phyloP scores from a whole-genome alignment of 2,113 vertebrate species.

The Tapirus terrestris region DNA sequence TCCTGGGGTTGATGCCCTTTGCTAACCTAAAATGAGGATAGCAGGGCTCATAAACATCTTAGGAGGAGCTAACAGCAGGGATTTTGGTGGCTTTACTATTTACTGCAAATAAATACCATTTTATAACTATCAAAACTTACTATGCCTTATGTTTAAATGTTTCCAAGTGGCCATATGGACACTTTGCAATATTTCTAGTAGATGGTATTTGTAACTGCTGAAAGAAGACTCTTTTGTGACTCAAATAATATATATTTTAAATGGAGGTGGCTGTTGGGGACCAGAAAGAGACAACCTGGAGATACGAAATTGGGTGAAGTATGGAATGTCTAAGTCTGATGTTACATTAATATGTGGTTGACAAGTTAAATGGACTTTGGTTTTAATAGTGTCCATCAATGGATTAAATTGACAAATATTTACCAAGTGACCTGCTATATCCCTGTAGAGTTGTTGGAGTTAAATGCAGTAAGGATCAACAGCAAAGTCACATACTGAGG shows the following conservation, averaged over 20 bases:
- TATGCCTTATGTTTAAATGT: slow-evolving; percentile 36
- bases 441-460: slow-evolving; percentile 26
- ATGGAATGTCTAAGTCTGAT: not conserved
- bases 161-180: not conserved
- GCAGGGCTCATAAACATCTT: not conserved
- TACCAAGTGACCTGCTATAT: not conserved
- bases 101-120: not conserved
- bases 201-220: not conserved
- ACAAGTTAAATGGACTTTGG: slow-evolving; percentile 28
- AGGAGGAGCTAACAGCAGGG: not conserved
- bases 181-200: not conserved
- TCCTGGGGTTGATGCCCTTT: not conserved
- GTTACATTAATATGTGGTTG: slow-evolving; percentile 30
- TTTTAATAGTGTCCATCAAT: not conserved
- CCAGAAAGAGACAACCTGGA: not conserved
- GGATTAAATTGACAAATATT: slow-evolving; percentile 38
- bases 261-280: not conserved
- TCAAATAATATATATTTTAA: slow-evolving; percentile 18
- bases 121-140: not conserved
- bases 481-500: not conserved
- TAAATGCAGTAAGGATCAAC: not conserved
- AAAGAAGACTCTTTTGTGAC: slow-evolving; percentile 1
- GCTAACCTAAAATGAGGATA: not conserved
- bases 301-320: not conserved
- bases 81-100: not conserved